Evolutionary conservation across 2,113 vertebrate genomes (phyloP), one percentile per base, ranked within the genome.

Genomic region (Pipra filicauda): DNA sequence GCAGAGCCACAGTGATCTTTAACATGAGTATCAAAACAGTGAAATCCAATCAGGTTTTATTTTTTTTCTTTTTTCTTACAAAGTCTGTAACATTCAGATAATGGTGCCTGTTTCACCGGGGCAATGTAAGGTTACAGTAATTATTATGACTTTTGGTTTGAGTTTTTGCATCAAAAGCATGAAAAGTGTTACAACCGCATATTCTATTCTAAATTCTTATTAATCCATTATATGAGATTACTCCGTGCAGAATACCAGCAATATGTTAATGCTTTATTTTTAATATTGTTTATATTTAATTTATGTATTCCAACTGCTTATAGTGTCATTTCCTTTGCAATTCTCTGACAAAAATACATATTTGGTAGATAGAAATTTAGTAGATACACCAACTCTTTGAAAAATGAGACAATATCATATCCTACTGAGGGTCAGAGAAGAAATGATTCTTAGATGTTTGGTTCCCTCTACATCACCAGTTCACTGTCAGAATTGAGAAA

Each of bases 401-500:
- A 87, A 78, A 94, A 67, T 76, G 64, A 86, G 35, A 78, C 9
- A n/a, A 20, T 65, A 33, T 69, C 93, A 49, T 70, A 26, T 66
- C 21, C 24, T 54, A 23, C 4, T 18, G 58, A 93, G 11, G 48
- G 14, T 52, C 59, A 64, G n/a, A 84, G 28, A 88, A 85, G 27
- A 77, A 64, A 14, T 5, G 20, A 65, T 66, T 78, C 75, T 84
- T 70, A 62, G 39, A 57, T 59, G 27, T 85, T 84, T 66, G 15
- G 2, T 27, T 85, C 62, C 62, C 46, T 31, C 44, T 91, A 44
- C 26, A 85, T 85, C 31, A 78, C 54, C 46, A 39, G 67, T 91
- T 91, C 82, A 94, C 80, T 94, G 66, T 78, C 76, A 91, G 78
- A 91, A 87, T 64, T 57, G 65, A 95, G 81, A 97, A 96, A 69